Evolutionary conservation across 2,888 invertebrate species (phyloP).

Genomic region (Andricus curvator): DNA sequence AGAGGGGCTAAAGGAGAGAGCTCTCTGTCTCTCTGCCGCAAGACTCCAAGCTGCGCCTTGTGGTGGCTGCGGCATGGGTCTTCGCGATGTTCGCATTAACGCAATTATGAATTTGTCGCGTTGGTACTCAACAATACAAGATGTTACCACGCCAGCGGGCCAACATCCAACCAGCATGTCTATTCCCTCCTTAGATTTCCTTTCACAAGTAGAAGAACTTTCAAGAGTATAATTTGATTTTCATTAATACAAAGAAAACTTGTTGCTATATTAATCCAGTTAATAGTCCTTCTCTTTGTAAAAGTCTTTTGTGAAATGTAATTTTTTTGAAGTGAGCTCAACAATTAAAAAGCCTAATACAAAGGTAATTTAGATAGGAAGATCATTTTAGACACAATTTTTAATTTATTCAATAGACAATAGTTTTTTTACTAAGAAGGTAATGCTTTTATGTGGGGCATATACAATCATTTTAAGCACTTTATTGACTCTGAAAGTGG

Average conservation of each 20-base stretch:
- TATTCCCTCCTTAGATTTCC: constrained; percentile 20
- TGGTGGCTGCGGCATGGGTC: constrained; percentile 70
- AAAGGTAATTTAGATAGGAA: neutral
- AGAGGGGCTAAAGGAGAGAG: constrained; percentile 54
- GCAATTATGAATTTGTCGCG: constrained; percentile 78
- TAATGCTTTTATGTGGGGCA: too few species aligned
- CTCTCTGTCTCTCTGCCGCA: constrained; percentile 64
- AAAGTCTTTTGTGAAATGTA: neutral
- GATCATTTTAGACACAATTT: neutral
- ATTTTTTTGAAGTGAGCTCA: neutral
- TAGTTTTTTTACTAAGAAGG: too few species aligned
- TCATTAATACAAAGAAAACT: neutral
- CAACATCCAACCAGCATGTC: constrained; percentile 56
- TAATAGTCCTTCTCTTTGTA: neutral
- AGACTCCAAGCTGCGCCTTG: constrained; percentile 71
- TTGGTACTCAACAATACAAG: constrained; percentile 77
- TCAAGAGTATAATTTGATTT: neutral
- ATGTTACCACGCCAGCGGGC: constrained; percentile 70
- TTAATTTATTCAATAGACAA: too few species aligned
- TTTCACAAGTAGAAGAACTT: neutral
- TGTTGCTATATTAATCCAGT: neutral
- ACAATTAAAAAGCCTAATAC: neutral
- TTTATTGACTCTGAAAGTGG: neutral
- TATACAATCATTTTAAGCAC: neutral
- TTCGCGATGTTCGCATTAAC: constrained; percentile 73